Evolutionary conservation across 2,888 invertebrate species (phyloP), one percentile per base, ranked within the genome.

Genomic region (Polydrusus tereticollis): DNA sequence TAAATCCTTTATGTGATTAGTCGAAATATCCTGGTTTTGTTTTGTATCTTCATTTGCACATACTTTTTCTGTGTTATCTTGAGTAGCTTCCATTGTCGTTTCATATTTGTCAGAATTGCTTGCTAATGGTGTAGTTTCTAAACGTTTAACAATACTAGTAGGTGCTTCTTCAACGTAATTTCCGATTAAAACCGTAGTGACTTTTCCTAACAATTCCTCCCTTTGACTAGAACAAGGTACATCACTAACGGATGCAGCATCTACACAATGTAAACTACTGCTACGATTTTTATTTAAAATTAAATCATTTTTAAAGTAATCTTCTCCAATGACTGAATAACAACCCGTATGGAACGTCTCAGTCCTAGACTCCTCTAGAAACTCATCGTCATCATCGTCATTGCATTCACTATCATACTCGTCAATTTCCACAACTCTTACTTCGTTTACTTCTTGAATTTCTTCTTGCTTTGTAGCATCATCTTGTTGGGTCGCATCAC

Each of bases 391-490:
- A 5, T 72, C 75, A 55, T 77, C 74, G 10, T 77, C 74, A 73
- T 79, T 76, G 18, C 76, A 75, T 8, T 76, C 70, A 63, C 10
- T 6, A 47, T 26, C 29, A 36, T 64, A 8, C 8, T 65, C 52
- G 29, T 36, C 10, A 52, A 79, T 75, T 72, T 81, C 79, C 55
- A 79, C 69, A 14, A 76, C 74, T 72, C 78, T 69, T n/a, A 76
- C 73, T 68, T 77, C 75, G 21, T 71, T 74, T 43, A 75, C 58
- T 50, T 73, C 73, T 18, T 67, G 57, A 50, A 58, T 33, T 38
- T 75, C 63, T 50, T n/a, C 16, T 18, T 63, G 62, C 2, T 8
- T 45, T 43, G 58, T 59, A 52, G n/a, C n/a, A n/a, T n/a, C n/a
- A n/a, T n/a, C n/a, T n/a, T n/a, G n/a, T n/a, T n/a, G n/a, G n/a